Evolutionary conservation across 1,140 invertebrate species (phyloP), one percentile per base, ranked within the genome.

Genomic region (Anastrepha obliqua): DNA sequence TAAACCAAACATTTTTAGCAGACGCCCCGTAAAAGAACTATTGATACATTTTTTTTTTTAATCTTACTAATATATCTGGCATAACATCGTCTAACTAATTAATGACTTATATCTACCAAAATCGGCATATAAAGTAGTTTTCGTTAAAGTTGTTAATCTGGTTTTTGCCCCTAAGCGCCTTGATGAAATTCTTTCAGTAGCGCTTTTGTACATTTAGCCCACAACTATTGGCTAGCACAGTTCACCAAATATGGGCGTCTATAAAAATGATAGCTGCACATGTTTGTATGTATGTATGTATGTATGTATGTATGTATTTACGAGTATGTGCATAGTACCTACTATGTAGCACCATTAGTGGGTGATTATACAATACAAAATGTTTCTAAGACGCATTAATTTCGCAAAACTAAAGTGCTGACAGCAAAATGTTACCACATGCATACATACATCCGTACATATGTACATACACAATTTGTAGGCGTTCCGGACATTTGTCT

Each of bases 101-200:
- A 74, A 17, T 74, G 42, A n/a, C 39, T 51, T 74, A 29, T 74
- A 17, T 51, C 15, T 47, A 44, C 44, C 70, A 44, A 81, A 81
- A 55, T 81, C 29, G 74, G 47, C 74, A 55, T 81, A 58, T 17
- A 20, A 81, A 81, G 55, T 81, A 81, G 74, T 81, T 81, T 81
- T 81, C 47, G 47, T 58, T 47, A 0, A 55, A 55, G 47, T 58
- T 81, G 74, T 81, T 13, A 55, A 81, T 17, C 47, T 81, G 74
- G 74, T 81, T 81, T 81, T 55, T 55, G 7, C n/a, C 47, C 74
- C 55, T n/a, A 3, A 20, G 11, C 15, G 9, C 2, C n/a, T 81
- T 81, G 55, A 81, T 55, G 39, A 55, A 81, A 81, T 81, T 81
- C 44, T 81, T 81, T n/a, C 74, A 51, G 47, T 81, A 51, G 74